Base-by-base conservation (phyloP, 1,140 invertebrate species). In the Myzus persicae region DNA sequence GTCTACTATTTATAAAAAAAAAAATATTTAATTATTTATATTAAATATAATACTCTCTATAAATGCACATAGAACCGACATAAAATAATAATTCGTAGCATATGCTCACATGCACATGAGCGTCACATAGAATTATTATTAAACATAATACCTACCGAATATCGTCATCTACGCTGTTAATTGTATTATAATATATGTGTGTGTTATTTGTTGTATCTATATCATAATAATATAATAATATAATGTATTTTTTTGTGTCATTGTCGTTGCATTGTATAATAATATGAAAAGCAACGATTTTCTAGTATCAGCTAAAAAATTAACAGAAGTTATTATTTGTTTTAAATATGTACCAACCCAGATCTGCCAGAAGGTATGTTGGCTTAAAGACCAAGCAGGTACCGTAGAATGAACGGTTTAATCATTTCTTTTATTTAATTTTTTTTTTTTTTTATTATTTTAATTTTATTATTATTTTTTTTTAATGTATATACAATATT, bases 311-410 rank as follows among this genome's bases (percentile, higher is more conserved):
- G 8, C 84, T 36, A 90, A 67, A 91, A 92, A 93, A 93, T 84
- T 84, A 85, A 85, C 91, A 48, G 7, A 48, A 51, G 18, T 93
- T 48, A 76, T 76, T 93, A 81, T 93, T 93, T 93, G 46, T 93
- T 93, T 93, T 93, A 85, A 84, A 93, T 84, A 93, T 93, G 91
- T 93, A 93, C 76, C 76, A 85, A 93, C 46, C n/a, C 81, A 93
- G 91, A 93, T 85, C 44, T 93, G 91, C 91, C 91, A 84, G 91
- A 93, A 93, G 91, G 91, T 93, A 93, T 93, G 91, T 93, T 93
- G 91, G 76, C 91, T 93, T 93, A 40, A 92, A 81, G 76, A 82
- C 81, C 46, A 67, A 51, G 91, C 91, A 93, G 76, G 91, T 93
- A 93, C 91, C 76, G 91, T 93, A 93, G 42, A 93, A 48, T 46